Base-by-base conservation (phyloP, 1,140 invertebrate species). In the Aplysia californica region DNA sequence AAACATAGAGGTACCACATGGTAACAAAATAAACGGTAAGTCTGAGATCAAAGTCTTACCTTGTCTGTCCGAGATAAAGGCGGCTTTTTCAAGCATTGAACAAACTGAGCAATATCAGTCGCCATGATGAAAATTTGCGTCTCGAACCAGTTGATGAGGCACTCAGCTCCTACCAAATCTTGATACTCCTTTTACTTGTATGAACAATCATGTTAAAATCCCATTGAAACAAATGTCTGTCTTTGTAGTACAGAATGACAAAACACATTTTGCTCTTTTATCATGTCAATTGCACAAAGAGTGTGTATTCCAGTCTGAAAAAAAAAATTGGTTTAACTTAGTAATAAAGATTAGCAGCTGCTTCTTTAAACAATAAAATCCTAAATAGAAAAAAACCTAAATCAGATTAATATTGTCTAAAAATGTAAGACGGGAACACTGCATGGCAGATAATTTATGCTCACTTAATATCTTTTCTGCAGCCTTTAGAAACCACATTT, bases 1-100 rank as follows among this genome's bases (percentile, higher is more conserved):
- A 50, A 50, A 50, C n/a, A 50, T n/a, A 50, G 44, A 15, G 44
- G 44, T 50, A n/a, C 44, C 44, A 50, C n/a, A 50, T 50, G n/a
- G n/a, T 15, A 15, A n/a, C 10, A 50, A 10, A 50, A 50, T 50
- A 15, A 15, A 15, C 44, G n/a, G 10, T 50, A 15, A 10, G 10
- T 50, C 44, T 50, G n/a, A 50, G n/a, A 50, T 15, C n/a, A n/a
- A 50, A 50, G 10, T 50, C n/a, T 76, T 74, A 85, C 84, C 79
- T 84, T 73, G 66, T 85, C 81, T 56, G 81, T 72, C 44, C 84
- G 75, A 23, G 67, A 50, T 59, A 55, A 56, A 31, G 83, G 80
- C 36, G 71, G 82, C 70, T 84, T 85, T 76, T 85, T 83, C 5
- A 85, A 64, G 68, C 81, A 82, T 10, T 69, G 70, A 35, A 84